Conservation (phyloP, 2,888 invertebrate species). For the Pyrrhia umbra region DNA sequence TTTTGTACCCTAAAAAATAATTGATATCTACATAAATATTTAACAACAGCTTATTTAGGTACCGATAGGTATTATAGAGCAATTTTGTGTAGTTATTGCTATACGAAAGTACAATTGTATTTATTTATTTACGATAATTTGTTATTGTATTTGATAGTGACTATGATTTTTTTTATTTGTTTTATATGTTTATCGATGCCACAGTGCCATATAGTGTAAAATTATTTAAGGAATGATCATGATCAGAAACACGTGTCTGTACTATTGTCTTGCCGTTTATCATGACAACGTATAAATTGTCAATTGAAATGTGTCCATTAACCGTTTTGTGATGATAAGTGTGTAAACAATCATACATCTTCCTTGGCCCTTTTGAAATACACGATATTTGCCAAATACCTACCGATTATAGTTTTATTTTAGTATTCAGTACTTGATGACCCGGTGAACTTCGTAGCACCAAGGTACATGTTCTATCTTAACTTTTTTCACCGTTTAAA, state of each 20-base stretch:
- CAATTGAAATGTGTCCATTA: constrained; percentile 17
- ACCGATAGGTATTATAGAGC: constrained; percentile 17
- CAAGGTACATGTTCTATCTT: too few relatives aligned
- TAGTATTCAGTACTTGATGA: neutral
- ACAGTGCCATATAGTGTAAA: constrained; percentile 71
- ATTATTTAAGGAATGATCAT: constrained; percentile 46
- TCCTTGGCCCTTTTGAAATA: constrained; percentile 48
- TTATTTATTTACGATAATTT: constrained; percentile 23
- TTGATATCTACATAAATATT: neutral
- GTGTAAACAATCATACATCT: constrained; percentile 23
- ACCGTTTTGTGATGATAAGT: constrained; percentile 28
- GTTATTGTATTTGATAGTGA: constrained; percentile 43
- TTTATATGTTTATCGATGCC: constrained; percentile 67
- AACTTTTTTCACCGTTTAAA: too few relatives aligned
- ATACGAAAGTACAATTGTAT: constrained; percentile 42
- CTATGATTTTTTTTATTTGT: constrained; percentile 66
- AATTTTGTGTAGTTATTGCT: constrained; percentile 1
- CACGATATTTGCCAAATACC: constrained; percentile 56
- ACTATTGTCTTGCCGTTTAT: constrained; percentile 54
- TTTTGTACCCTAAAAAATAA: neutral
- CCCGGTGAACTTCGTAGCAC: too few relatives aligned
- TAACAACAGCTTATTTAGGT: too few relatives aligned
- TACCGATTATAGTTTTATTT: constrained; percentile 30
- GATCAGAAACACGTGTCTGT: constrained; percentile 18
- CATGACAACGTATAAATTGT: constrained; percentile 50